Evolutionary conservation across 2,113 vertebrate genomes (phyloP), one percentile per base, ranked within the genome.

Genomic region (Aptenodytes forsteri): DNA sequence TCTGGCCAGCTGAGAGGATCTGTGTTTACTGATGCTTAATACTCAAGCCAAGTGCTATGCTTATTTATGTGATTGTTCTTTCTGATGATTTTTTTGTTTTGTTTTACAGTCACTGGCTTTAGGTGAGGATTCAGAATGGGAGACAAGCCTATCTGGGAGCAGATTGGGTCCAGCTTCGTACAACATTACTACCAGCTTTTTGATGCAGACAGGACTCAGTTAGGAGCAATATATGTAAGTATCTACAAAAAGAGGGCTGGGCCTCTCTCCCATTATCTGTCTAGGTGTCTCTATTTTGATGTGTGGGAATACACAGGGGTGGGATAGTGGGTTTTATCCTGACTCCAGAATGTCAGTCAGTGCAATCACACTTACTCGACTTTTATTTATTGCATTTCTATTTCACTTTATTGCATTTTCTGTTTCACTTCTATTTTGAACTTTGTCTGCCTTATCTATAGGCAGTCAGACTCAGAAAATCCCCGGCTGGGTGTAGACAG

Each of bases 211-310:
- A 99, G 99, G 98, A 98, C 98, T 95, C 99, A 99, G 88, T 99
- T 99, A 92, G 99, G 99, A 98, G 98, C 99, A 97, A 99, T 99
- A 99, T 99, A 99, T 97, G 99, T 99, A 96, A 99, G 99, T 99
- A 95, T n/a, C 52, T 69, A 30, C 13, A 22, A 22, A 91, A 59
- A 4, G 21, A 34, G n/a, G 42, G 14, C 40, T 36, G 67, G 13
- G 23, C 36, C 10, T 15, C 19, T 52, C 2, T 55, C 11, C 21
- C 3, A 0, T 67, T n/a, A 3, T 17, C 13, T 64, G 20, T 25
- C 23, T 40, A 22, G 9, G 4, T 30, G 72, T 90, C 49, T 13
- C 12, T 80, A 0, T 65, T 95, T 52, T 38, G 36, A 6, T 64
- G 50, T 25, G 58, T 65, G 49, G 23, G 29, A 69, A 38, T 87